Percentiles rank a stretch among this genome's conserved stretches.
These are phyloP conservation scores for Proteles cristata DNA, from an alignment of 2,113 vertebrate genomes.

Conservation along the genomic window DNA sequence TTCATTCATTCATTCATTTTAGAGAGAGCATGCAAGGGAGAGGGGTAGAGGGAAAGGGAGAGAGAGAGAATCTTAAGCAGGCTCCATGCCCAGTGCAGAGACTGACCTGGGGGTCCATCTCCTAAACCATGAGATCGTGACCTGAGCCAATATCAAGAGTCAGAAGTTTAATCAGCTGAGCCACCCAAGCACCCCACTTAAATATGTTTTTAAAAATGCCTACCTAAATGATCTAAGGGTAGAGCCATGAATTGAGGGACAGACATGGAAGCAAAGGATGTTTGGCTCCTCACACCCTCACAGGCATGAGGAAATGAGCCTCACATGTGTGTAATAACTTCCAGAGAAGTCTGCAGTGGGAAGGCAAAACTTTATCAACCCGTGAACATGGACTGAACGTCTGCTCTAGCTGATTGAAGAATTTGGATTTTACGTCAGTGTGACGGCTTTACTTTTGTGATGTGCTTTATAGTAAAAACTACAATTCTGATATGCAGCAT, in stretches of 20 bases:
- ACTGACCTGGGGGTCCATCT: too few relatives aligned
- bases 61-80: too few relatives aligned
- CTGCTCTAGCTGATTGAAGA: background rate
- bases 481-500: background rate
- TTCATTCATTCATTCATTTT: too few relatives aligned
- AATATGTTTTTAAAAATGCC: background rate
- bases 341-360: background rate
- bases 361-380: too few relatives aligned
- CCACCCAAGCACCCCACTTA: background rate
- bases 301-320: background rate
- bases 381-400: background rate
- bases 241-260: background rate
- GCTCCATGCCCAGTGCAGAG: too few relatives aligned
- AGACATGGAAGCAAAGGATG: background rate
- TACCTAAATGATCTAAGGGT: background rate
- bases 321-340: rapidly evolving
- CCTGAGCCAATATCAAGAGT: too few relatives aligned
- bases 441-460: background rate
- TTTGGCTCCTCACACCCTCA: rapidly evolving
- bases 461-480: background rate
- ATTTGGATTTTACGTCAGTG: background rate
- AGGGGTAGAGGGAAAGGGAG: too few relatives aligned
- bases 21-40: too few relatives aligned
- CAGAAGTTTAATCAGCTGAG: too few relatives aligned
- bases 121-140: too few relatives aligned